Evolutionary conservation across 2,888 invertebrate genomes (phyloP), one percentile per base, ranked within the genome.

Genomic region (Biston betularia): DNA sequence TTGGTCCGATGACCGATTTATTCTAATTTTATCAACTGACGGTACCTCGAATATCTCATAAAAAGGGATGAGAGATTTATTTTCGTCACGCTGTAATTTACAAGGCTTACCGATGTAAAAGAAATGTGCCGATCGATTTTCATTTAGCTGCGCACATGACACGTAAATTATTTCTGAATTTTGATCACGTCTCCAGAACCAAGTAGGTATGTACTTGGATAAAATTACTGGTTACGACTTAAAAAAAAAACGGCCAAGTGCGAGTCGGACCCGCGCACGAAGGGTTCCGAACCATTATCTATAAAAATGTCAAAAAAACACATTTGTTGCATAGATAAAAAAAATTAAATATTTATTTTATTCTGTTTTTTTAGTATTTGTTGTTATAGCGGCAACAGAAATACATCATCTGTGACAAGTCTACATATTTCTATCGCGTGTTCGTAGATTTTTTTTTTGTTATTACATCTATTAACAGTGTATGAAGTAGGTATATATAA

Each of bases 361-460:
- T n/a, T n/a, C n/a, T n/a, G n/a, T n/a, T n/a, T n/a, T n/a, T n/a
- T n/a, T n/a, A n/a, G n/a, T n/a, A n/a, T n/a, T n/a, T n/a, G n/a
- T n/a, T n/a, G n/a, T n/a, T n/a, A n/a, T n/a, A n/a, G n/a, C n/a
- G n/a, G n/a, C n/a, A n/a, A n/a, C n/a, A n/a, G n/a, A n/a, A n/a
- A n/a, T n/a, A n/a, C n/a, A n/a, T n/a, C n/a, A n/a, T n/a, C n/a
- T n/a, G n/a, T 50, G 12, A 7, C 15, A 7, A 53, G 11, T 40
- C 9, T 40, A 57, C 48, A 48, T 48, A 48, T 40, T 53, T 14
- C 35, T 34, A 58, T 63, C 45, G 42, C 63, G 58, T 67, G 62
- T 63, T 63, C 42, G 38, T 8, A 38, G 38, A 15, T n/a, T 44
- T 35, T 15, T 45, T 34, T 35, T 49, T 15, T 40, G 34, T 12